Evolutionary conservation across 2,888 invertebrate genomes (phyloP).

Genomic region (Coelinius sp.): DNA sequence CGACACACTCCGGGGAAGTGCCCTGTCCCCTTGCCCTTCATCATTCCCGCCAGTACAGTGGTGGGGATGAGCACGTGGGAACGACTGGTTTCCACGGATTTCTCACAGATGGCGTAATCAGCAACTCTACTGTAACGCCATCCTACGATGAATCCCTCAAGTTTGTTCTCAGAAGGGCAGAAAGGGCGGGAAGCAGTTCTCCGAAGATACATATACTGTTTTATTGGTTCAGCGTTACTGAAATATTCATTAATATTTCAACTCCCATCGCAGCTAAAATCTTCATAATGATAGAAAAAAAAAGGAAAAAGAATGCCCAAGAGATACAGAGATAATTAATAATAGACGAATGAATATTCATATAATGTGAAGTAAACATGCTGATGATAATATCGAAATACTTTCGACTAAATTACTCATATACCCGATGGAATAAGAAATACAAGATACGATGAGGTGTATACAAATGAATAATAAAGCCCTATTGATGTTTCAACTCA

Average conservation of each 20-base stretch:
- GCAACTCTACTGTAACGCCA: slow-evolving; percentile 31
- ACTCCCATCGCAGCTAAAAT: background rate
- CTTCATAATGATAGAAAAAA: background rate
- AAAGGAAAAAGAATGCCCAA: background rate
- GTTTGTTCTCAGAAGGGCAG: slow-evolving; percentile 31
- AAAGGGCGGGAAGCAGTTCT: slow-evolving; percentile 44
- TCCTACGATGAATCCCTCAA: background rate
- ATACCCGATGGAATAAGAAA: slow-evolving; percentile 41
- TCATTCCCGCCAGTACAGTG: background rate
- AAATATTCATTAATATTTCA: background rate
- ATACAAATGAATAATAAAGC: slow-evolving; percentile 43
- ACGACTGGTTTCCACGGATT: slow-evolving; percentile 47
- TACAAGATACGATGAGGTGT: slow-evolving; percentile 42
- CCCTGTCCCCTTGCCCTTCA: slow-evolving; percentile 38
- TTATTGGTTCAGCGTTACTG: background rate
- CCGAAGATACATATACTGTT: background rate
- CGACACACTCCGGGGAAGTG: slow-evolving; percentile 48
- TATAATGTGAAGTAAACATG: background rate
- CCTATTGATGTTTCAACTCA: slow-evolving; percentile 36
- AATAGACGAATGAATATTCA: no score
- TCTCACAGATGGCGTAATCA: slow-evolving; percentile 58
- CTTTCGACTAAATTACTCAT: slow-evolving; percentile 11
- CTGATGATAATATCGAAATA: background rate
- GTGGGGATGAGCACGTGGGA: slow-evolving; percentile 58
- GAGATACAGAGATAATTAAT: no score